These are phyloP conservation scores for Rhimphoctona megacephalus DNA, from an alignment of 2,888 invertebrate genomes.

Conservation along the genomic window DNA sequence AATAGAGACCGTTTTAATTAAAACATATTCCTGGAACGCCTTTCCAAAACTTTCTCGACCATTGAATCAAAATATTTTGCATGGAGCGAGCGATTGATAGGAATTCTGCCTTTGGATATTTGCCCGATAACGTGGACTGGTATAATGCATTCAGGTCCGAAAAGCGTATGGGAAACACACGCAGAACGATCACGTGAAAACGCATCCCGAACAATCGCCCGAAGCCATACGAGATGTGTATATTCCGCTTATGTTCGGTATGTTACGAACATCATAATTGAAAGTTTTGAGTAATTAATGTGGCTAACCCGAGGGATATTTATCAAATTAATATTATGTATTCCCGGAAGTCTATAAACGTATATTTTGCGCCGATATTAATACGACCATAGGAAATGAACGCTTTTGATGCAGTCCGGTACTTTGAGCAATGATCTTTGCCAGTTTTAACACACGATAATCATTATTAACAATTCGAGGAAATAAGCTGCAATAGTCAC, in stretches of 20 bases:
- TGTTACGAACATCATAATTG: not conserved
- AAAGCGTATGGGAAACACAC: not conserved
- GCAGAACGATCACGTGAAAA: not conserved
- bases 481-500: not conserved
- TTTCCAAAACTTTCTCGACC: too few relatives aligned
- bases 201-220: not conserved
- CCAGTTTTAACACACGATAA: too few relatives aligned
- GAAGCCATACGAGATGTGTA: not conserved
- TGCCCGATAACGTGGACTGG: slow-evolving; percentile 24
- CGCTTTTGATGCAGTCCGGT: not conserved
- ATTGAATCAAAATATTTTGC: slow-evolving; percentile 9
- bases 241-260: not conserved
- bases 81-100: slow-evolving; percentile 6
- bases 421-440: too few relatives aligned
- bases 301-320: slow-evolving; percentile 1
- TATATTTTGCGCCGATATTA: not conserved
- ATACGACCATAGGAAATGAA: not conserved
- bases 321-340: slow-evolving; percentile 14
- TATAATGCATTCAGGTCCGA: slow-evolving; percentile 4
- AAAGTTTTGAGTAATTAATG: slow-evolving; percentile 8
- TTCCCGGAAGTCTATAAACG: slow-evolving; percentile 4
- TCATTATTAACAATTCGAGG: not conserved
- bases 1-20: not conserved
- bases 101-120: slow-evolving; percentile 51
- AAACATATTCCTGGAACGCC: not conserved